These are phyloP conservation scores for Hybognathus amarus DNA, from an alignment of 2,797 vertebrate genomes.

Conservation along the genomic window DNA sequence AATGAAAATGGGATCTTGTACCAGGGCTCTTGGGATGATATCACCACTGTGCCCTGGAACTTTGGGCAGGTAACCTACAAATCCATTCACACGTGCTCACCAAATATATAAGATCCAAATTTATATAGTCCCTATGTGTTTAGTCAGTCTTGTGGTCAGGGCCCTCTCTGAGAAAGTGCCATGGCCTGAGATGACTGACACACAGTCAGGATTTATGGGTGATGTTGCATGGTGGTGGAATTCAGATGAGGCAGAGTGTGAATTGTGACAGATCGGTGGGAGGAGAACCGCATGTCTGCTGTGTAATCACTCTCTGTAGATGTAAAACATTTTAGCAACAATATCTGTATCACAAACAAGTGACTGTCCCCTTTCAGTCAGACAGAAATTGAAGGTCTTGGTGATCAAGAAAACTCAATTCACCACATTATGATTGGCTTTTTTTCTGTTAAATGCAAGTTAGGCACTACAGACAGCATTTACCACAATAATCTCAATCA, in stretches of 20 bases:
- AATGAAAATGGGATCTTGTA: constrained; percentile 87
- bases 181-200: constrained; percentile 43
- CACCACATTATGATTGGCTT: neutral
- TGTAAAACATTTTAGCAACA: constrained; percentile 69
- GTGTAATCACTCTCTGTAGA: constrained; percentile 57
- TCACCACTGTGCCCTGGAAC: constrained; percentile 79
- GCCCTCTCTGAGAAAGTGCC: constrained; percentile 15
- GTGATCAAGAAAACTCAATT: neutral
- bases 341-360: constrained; percentile 72
- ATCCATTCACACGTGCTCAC: constrained; percentile 13
- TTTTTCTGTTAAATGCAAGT: neutral
- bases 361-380: constrained; percentile 30
- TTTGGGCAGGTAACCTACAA: constrained; percentile 83
- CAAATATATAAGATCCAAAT: neutral
- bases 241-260: constrained; percentile 59
- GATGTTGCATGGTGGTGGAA: constrained; percentile 51
- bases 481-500: neutral
- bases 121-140: constrained; percentile 3
- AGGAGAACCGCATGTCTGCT: constrained; percentile 51
- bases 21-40: constrained; percentile 77
- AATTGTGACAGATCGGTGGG: constrained; percentile 68
- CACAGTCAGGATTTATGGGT: constrained; percentile 29
- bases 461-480: neutral
- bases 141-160: constrained; percentile 23
- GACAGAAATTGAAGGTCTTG: neutral